Evolutionary conservation across 1,140 invertebrate genomes (phyloP).

Genomic region (Zaprionus taronus): DNA sequence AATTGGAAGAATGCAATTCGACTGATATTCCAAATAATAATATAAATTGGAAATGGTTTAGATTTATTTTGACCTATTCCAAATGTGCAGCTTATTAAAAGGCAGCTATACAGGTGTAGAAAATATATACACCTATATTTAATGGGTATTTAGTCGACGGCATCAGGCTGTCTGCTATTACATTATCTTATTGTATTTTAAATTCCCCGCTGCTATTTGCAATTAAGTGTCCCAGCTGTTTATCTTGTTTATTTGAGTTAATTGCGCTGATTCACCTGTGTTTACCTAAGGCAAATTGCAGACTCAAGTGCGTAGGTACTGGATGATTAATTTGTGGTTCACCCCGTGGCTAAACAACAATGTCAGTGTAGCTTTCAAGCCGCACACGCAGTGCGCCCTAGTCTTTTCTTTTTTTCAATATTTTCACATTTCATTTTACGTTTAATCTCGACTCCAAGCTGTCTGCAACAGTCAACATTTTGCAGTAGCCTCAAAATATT

Average conservation of each 20-base stretch:
- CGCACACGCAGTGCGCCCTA: background rate
- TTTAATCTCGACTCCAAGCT: background rate
- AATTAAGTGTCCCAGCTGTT: conserved; percentile 26
- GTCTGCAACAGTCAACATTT: background rate
- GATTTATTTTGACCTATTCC: too few species aligned
- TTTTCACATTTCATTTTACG: background rate
- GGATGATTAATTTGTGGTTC: conserved; percentile 6
- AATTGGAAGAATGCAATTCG: background rate
- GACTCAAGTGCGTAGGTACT: conserved; percentile 4
- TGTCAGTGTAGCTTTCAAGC: background rate
- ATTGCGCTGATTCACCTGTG: conserved; percentile 24
- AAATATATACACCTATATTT: background rate
- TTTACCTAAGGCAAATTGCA: conserved; percentile 31
- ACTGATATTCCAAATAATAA: too few species aligned
- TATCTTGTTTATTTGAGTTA: conserved; percentile 20
- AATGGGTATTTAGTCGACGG: background rate
- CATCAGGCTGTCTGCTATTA: too few species aligned
- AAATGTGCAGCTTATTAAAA: too few species aligned
- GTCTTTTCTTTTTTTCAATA: background rate
- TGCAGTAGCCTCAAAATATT: background rate
- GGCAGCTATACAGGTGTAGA: too few species aligned
- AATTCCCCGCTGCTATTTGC: conserved; percentile 12
- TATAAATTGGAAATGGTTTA: too few species aligned
- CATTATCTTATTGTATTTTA: background rate
- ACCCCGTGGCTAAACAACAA: background rate